Evolutionary conservation across 2,797 vertebrate genomes (phyloP).

Genomic region (Toxotes lorentzi): DNA sequence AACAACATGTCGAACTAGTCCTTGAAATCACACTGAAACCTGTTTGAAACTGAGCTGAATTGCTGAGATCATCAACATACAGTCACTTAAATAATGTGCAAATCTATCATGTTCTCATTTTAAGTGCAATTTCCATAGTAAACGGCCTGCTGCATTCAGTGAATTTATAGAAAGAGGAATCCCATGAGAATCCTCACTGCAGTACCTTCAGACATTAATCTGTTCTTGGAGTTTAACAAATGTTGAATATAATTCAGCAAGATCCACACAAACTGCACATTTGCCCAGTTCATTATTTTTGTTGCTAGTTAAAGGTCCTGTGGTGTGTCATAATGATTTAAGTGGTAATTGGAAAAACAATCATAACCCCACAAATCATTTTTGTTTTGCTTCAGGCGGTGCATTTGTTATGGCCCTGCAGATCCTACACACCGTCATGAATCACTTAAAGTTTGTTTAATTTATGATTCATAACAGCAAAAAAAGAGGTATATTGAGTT

Average conservation of each 20-base stretch:
- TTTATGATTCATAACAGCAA: constrained; percentile 46
- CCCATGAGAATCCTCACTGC: constrained; percentile 1
- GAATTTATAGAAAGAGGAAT: constrained; percentile 14
- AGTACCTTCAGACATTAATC: constrained; percentile 2
- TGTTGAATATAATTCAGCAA: constrained; percentile 14
- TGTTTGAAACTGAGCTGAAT: background rate
- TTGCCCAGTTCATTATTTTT: constrained; percentile 38
- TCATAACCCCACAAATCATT: constrained; percentile 54
- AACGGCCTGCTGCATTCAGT: background rate
- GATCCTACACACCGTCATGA: constrained; percentile 41
- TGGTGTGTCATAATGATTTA: constrained; percentile 55
- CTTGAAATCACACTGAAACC: background rate
- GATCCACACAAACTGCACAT: constrained; percentile 22
- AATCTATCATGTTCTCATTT: constrained; percentile 3
- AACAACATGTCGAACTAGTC: background rate
- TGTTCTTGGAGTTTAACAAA: constrained; percentile 26
- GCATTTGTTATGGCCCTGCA: constrained; percentile 50
- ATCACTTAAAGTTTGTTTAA: constrained; percentile 44
- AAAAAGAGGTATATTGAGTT: constrained; percentile 29
- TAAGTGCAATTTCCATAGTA: background rate
- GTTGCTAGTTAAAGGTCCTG: constrained; percentile 34
- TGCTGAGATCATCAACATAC: background rate
- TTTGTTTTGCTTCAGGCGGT: constrained; percentile 52
- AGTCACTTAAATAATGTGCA: background rate
- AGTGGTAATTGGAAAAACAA: constrained; percentile 38